A percentile compares a stretch with the other conserved stretches of the same genome.
phyloP scores from a whole-genome alignment of 1,140 invertebrate species.

The Oryzaephilus surinamensis region DNA sequence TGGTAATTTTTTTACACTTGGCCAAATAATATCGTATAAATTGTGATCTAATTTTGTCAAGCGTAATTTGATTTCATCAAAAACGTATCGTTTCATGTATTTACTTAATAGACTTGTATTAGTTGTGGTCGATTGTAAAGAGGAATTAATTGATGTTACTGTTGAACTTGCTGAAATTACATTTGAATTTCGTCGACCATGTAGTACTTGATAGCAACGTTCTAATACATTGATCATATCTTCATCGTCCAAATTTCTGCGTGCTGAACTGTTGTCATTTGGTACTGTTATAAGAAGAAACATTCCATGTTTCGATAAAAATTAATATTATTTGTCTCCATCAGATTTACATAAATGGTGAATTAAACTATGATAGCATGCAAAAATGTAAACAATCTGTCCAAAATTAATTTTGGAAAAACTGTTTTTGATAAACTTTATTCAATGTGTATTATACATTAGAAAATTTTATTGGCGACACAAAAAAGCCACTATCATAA shows the following conservation, averaged over 20 bases:
- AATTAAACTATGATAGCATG: too few relatives aligned
- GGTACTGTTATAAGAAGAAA: slow-evolving; percentile 41
- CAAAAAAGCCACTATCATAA: slow-evolving; percentile 12
- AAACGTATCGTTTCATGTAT: slow-evolving; percentile 53
- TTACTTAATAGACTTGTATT: slow-evolving; percentile 47
- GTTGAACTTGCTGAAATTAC: slow-evolving; percentile 22
- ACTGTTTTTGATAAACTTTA: too few relatives aligned
- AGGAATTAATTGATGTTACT: too few relatives aligned
- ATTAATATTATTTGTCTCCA: too few relatives aligned
- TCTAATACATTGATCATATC: slow-evolving; percentile 59
- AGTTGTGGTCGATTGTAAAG: too few relatives aligned
- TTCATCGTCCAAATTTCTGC: slow-evolving; percentile 53
- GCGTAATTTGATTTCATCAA: slow-evolving; percentile 56
- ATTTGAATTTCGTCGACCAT: slow-evolving; percentile 42
- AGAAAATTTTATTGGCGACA: too few relatives aligned
- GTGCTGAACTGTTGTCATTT: slow-evolving; percentile 55
- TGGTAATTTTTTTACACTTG: slow-evolving; percentile 61
- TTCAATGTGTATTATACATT: too few relatives aligned
- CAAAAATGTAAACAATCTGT: too few relatives aligned
- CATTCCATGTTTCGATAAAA: too few relatives aligned
- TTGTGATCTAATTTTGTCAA: slow-evolving; percentile 66
- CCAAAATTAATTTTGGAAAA: too few relatives aligned
- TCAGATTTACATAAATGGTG: too few relatives aligned
- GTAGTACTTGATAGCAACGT: slow-evolving; percentile 55
- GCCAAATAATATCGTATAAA: slow-evolving; percentile 71